Conservation (phyloP, 2,113 vertebrate species). For the Sprattus sprattus region DNA sequence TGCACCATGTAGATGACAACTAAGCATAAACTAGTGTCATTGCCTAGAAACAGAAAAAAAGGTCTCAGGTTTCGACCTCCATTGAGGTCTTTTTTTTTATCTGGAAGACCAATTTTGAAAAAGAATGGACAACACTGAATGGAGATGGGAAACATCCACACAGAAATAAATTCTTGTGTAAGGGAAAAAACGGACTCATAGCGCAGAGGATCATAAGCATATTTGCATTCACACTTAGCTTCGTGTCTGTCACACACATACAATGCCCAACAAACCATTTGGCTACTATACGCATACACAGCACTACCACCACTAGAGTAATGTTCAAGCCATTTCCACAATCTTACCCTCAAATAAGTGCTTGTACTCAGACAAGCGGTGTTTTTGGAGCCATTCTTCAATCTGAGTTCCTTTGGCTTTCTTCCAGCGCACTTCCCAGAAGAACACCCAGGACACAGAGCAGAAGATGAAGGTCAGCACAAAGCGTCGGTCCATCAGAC, state of each 20-base stretch:
- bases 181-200: no score
- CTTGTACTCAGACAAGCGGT: slow-evolving; percentile 79
- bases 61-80: no score
- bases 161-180: no score
- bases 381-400: slow-evolving; percentile 77
- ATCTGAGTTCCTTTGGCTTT: slow-evolving; percentile 72
- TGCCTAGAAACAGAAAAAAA: background rate
- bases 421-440: slow-evolving; percentile 81
- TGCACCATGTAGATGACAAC: background rate
- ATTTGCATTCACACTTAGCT: no score
- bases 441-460: slow-evolving; percentile 75
- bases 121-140: no score
- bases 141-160: no score
- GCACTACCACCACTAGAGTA: background rate
- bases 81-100: no score
- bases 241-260: no score
- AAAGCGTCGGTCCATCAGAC: slow-evolving; percentile 80
- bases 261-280: no score
- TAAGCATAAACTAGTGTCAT: background rate
- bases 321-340: slow-evolving; percentile 7
- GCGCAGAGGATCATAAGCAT: no score
- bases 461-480: slow-evolving; percentile 75
- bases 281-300: no score
- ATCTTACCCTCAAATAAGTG: slow-evolving; percentile 84
- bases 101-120: no score